phyloP scores from a whole-genome alignment of 2,113 vertebrate genomes.

The Stigmatopora argus region DNA sequence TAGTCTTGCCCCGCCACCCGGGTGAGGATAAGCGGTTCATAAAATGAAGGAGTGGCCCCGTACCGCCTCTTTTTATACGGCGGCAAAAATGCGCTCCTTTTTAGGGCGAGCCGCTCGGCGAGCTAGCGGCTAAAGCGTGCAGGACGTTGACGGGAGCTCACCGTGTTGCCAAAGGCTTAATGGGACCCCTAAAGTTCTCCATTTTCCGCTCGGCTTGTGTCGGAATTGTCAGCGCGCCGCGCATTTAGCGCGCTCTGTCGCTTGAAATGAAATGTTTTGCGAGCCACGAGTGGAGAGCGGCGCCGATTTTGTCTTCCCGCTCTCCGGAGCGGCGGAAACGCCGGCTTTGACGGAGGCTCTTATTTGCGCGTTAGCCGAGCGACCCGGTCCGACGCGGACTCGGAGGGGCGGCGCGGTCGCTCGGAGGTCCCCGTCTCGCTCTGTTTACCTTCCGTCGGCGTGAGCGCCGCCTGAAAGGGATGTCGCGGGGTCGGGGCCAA shows the following conservation, averaged over 20 bases:
- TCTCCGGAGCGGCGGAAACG: constrained; percentile 44
- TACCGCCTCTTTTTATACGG: too few relatives aligned
- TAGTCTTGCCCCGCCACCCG: too few relatives aligned
- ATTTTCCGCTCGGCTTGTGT: background rate
- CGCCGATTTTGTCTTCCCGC: constrained; percentile 14
- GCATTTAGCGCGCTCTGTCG: constrained; percentile 12
- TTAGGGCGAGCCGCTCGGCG: too few relatives aligned
- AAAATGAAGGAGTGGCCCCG: too few relatives aligned
- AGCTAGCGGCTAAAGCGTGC: too few relatives aligned
- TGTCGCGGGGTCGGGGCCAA: background rate
- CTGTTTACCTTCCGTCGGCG: constrained; percentile 44
- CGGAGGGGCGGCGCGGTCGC: constrained; percentile 3
- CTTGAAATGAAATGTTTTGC: constrained; percentile 48
- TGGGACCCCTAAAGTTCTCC: background rate
- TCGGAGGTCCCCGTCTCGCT: constrained; percentile 29
- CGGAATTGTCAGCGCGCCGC: too few relatives aligned
- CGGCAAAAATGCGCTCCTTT: too few relatives aligned
- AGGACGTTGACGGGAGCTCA: background rate
- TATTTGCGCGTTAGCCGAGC: constrained; percentile 35
- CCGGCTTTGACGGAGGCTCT: constrained; percentile 50
- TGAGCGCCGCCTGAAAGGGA: constrained; percentile 27
- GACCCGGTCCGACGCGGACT: constrained; percentile 22
- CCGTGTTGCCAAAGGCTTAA: background rate
- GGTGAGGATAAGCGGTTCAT: too few relatives aligned
- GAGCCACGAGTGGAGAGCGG: constrained; percentile 29